Base-by-base conservation (phyloP, 2,113 vertebrate species). In the Neoarius graeffei region DNA sequence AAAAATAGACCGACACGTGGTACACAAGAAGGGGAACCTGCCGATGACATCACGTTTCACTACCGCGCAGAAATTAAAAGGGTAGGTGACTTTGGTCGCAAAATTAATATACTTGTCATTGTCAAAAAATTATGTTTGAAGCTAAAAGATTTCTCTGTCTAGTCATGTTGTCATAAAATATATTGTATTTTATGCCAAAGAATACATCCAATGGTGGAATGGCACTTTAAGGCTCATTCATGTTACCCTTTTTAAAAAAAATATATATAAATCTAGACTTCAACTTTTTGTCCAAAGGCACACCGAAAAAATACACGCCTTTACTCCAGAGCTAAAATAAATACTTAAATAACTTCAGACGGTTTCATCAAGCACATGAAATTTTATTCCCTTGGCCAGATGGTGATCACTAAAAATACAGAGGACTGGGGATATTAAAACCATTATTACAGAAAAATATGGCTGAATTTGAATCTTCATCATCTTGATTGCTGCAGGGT, bases 401-500 rank as follows among this genome's bases (percentile, higher is more conserved):
- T 54, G 20, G 8, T 56, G 48, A 80, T 59, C n/a, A 60, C 74
- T 85, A 77, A 85, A 86, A 87, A 69, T 56, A 90, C 74, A 81
- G 74, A 52, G 25, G 23, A 82, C 66, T 60, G n/a, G 52, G 76
- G 85, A 64, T 77, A 50, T 77, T 89, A 85, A 87, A 90, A 77
- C 87, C 82, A 57, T 66, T 27, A 74, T 27, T 67, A 88, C 66
- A 73, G 57, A 82, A 79, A 84, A 85, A 86, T 71, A 86, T 84
- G 27, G 62, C 27, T 42, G 27, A 81, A 42, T 59, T 27, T 60
- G 9, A 88, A 50, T 17, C n/a, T 27, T 81, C 67, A 77, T 56
- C 10, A 3, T 84, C 42, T 84, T 60, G 64, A 56, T 73, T 35
- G 57, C 48, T 86, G 25, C 35, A 73, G 23, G 50, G 23, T 30